Percentiles rank a stretch among this genome's conserved stretches.
Conservation (phyloP, 2,797 vertebrate genomes). For the Craterocephalus amniculus region DNA sequence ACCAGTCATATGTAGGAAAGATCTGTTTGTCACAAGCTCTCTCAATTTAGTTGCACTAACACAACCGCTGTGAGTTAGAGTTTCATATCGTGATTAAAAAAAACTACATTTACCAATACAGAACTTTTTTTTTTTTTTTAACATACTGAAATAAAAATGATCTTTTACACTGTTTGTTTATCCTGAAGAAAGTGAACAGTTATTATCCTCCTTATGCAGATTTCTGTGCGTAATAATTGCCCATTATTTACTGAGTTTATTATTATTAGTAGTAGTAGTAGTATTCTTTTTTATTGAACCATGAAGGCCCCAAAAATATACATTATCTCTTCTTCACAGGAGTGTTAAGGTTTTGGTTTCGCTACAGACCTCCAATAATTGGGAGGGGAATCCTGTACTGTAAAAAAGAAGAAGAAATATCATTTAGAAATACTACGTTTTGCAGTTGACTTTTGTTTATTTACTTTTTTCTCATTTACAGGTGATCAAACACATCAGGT, state of each 20-base stretch:
- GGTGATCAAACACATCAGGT: conserved; percentile 1
- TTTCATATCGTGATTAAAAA: not conserved
- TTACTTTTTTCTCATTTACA: not conserved
- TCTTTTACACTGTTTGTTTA: not conserved
- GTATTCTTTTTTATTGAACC: no score
- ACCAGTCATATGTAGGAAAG: not conserved
- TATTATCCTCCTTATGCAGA: not conserved
- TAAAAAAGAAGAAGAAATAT: not conserved
- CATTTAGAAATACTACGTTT: not conserved
- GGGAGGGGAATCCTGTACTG: not conserved
- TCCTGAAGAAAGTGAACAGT: not conserved
- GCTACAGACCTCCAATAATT: not conserved
- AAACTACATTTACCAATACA: not conserved
- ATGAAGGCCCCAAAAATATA: not conserved
- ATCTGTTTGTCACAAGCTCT: not conserved
- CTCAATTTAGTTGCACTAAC: not conserved
- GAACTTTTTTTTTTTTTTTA: no score
- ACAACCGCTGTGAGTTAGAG: not conserved
- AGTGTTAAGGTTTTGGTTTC: not conserved
- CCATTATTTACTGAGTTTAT: not conserved
- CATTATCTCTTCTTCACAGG: not conserved
- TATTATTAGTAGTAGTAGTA: no score
- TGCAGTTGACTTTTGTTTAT: conserved; percentile 4
- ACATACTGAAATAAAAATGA: no score
- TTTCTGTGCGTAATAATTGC: not conserved